A percentile compares a stretch with the other conserved stretches of the same genome.
phyloP scores from a whole-genome alignment of 2,797 vertebrate species.

The Megalops cyprinoides region DNA sequence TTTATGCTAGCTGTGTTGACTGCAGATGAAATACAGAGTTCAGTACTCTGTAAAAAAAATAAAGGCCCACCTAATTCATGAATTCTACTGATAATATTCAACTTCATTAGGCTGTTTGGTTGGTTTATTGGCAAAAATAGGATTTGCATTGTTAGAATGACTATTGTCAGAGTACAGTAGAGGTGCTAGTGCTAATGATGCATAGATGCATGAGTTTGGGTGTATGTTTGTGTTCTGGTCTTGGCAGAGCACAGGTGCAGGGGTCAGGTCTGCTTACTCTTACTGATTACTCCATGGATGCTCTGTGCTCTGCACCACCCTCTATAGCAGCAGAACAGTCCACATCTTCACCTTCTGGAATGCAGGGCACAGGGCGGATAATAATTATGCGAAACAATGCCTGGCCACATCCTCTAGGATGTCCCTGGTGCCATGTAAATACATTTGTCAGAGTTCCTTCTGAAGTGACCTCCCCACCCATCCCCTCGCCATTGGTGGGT shows the following conservation, averaged over 20 bases:
- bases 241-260: not conserved
- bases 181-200: too few species aligned
- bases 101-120: not conserved
- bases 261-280: too few species aligned
- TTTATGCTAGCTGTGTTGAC: not conserved
- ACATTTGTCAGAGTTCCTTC: constrained; percentile 55
- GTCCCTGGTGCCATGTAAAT: constrained; percentile 59
- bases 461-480: constrained; percentile 30
- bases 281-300: too few species aligned
- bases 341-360: too few species aligned
- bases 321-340: too few species aligned
- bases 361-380: not conserved
- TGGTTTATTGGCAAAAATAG: not conserved
- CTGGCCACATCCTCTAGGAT: not conserved
- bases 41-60: too few species aligned
- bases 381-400: not conserved
- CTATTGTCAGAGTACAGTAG: too few species aligned
- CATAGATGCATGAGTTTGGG: not conserved
- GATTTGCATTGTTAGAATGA: too few species aligned
- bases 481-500: constrained; percentile 40
- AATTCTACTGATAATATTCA: too few species aligned
- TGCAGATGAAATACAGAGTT: too few species aligned
- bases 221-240: not conserved
- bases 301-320: too few species aligned
- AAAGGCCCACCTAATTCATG: too few species aligned